Conservation (phyloP, 2,113 vertebrate species). For the Syrmaticus mikado region DNA sequence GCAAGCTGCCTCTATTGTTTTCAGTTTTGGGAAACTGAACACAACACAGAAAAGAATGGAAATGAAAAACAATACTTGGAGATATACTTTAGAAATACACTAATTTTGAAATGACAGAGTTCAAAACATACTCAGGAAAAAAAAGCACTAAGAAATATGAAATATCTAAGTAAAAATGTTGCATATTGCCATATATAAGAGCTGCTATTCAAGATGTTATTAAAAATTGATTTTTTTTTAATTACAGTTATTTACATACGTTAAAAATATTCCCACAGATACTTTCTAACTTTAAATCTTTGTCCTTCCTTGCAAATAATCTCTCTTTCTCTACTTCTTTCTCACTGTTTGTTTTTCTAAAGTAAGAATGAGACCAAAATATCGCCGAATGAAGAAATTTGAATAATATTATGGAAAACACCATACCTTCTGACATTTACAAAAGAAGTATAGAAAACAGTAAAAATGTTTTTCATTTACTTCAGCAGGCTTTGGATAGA, state of each 20-base stretch:
- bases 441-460: not conserved
- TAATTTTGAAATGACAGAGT: not conserved
- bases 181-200: not conserved
- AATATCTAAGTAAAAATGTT: not conserved
- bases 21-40: not conserved
- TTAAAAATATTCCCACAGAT: not conserved
- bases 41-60: not conserved
- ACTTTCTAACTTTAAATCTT: not conserved
- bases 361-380: not conserved
- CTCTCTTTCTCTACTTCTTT: not conserved
- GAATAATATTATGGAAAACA: not conserved
- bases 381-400: not conserved
- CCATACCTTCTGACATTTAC: not conserved
- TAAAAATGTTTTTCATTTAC: not conserved
- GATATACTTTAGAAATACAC: not conserved
- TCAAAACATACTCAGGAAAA: not conserved
- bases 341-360: not conserved
- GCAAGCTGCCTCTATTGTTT: not conserved
- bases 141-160: not conserved
- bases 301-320: not conserved
- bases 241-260: not conserved
- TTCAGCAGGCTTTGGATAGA: not conserved
- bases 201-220: not conserved
- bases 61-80: not conserved
- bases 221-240: not conserved